Evolutionary conservation across 2,888 invertebrate genomes (phyloP).

Genomic region (Drepana falcataria): DNA sequence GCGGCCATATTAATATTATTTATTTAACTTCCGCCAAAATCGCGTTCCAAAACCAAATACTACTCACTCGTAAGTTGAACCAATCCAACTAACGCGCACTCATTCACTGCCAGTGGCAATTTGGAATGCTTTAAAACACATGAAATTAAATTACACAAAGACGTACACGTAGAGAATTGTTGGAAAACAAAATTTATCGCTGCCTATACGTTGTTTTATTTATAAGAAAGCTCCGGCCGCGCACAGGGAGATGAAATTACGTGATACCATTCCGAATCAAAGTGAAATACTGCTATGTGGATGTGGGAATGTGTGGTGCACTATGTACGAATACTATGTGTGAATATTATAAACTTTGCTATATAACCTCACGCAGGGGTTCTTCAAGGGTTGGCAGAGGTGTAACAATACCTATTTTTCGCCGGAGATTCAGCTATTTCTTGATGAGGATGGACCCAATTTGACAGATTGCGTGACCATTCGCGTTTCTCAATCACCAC

Average conservation of each 20-base stretch:
- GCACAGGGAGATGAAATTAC: slow-evolving; percentile 75
- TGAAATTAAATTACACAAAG: slow-evolving; percentile 67
- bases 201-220: slow-evolving; percentile 75
- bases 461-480: too few relatives aligned
- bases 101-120: slow-evolving; percentile 53
- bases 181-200: slow-evolving; percentile 69
- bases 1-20: too few relatives aligned
- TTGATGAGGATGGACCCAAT: too few relatives aligned
- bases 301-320: slow-evolving; percentile 33
- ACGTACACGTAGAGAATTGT: slow-evolving; percentile 61
- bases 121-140: slow-evolving; percentile 53
- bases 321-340: slow-evolving; percentile 16
- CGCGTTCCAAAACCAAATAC: background rate
- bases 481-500: too few relatives aligned
- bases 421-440: too few relatives aligned
- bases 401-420: too few relatives aligned
- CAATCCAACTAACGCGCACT: slow-evolving; percentile 33
- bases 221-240: slow-evolving; percentile 70
- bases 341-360: slow-evolving; percentile 2
- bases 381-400: too few relatives aligned
- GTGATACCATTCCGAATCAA: slow-evolving; percentile 76
- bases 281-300: slow-evolving; percentile 62
- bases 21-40: too few relatives aligned
- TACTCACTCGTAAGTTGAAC: background rate
- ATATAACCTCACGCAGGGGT: too few relatives aligned